Base-by-base conservation (phyloP, 2,888 invertebrate genomes). In the Acleris holmiana region DNA sequence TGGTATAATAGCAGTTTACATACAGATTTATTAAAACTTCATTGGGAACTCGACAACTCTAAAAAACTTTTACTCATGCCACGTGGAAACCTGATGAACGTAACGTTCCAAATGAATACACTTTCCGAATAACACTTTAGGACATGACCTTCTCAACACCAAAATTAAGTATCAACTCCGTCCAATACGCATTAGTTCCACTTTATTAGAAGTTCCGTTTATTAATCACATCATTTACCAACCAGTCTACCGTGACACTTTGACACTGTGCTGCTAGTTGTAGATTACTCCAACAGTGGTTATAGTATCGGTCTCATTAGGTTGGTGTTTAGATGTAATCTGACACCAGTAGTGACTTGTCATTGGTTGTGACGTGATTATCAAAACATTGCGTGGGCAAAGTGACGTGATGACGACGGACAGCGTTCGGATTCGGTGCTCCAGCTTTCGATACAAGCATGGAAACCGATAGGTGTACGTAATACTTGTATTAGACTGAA, bases 361-460 rank as follows among this genome's bases (percentile, higher is more conserved):
- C 82, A 82, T 84, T 78, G 77, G 74, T 79, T 79, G 79, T 83
- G 84, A 85, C 85, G 77, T 74, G 77, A 74, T 80, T 82, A 80
- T 84, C 85, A 86, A 76, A 87, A 85, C 83, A 85, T 74, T 74
- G 77, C 75, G 72, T 78, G 76, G 73, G 73, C 79, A 80, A 82
- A 78, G 70, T 78, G 84, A 87, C 68, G 74, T 79, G 83, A 88
- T 84, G 68, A 67, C 76, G 77, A 44, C 55, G 48, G 85, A 85
- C 84, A 79, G 76, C 70, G 68, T 60, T 58, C 64, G 68, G 67
- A 68, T 67, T 68, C 75, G 71, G 68, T 66, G 77, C 69, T 74
- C 73, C 71, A 68, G 75, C 73, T 80, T 77, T 70, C 70, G 75
- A 76, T 73, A 76, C 73, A 68, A 71, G 77, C 71, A 73, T 67